Evolutionary conservation across 1,140 invertebrate genomes (phyloP), one percentile per base, ranked within the genome.

Genomic region (Anastrepha obliqua): DNA sequence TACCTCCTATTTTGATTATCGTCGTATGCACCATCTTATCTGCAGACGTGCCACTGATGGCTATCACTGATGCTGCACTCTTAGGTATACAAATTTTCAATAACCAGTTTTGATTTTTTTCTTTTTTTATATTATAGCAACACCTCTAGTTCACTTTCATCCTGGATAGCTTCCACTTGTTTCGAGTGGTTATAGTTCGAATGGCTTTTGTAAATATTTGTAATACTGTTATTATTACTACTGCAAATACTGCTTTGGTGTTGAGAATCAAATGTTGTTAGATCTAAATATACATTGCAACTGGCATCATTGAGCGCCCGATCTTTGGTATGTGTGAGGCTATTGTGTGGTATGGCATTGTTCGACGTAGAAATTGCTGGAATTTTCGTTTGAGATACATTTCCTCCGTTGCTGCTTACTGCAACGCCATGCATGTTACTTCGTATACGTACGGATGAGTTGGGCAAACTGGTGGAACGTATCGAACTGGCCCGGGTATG

Each of bases 401-500:
- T 42, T 11, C 7, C 17, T 0, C 15, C 47, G 0, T n/a, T n/a
- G 5, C 47, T n/a, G 11, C n/a, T 4, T 13, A 5, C 13, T 17
- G n/a, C 60, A 15, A 17, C 60, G 9, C 15, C 60, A 29, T 55
- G n/a, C 60, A 62, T 62, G 3, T 17, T 93, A 87, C 89, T 91
- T 11, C 92, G 90, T n/a, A 91, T 89, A 4, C 92, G 91, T 89
- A 92, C 93, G 55, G 91, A 92, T 8, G 92, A 91, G 44, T 91
- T 92, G 74, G 70, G 74, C 11, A 89, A 91, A 65, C 92, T 93
- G 3, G 90, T 91, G 3, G 92, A 93, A 29, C 92, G 90, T 29
- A 93, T 89, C 64, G 92, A 93, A 81, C 89, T 93, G 70, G 91
- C 92, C 1, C 92, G 89, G 13, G 92, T 93, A 87, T 92, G 92